Evolutionary conservation across 2,888 invertebrate genomes (phyloP).

Genomic region (Aromia moschata): DNA sequence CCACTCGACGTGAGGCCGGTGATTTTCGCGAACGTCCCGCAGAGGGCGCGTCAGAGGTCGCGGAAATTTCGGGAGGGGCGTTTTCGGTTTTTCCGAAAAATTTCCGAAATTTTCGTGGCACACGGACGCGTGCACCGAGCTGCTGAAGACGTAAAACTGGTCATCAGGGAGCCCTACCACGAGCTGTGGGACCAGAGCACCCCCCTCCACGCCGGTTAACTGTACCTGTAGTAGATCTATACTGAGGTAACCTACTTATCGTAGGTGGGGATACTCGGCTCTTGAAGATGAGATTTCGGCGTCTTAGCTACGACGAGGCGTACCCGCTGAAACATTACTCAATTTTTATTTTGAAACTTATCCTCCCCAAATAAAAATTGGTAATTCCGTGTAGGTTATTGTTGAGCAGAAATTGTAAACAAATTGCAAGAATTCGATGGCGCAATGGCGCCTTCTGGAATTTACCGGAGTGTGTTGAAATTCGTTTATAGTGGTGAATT

Average conservation of each 20-base stretch:
- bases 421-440: conserved; percentile 34
- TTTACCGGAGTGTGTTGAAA: conserved; percentile 7
- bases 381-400: conserved; percentile 36
- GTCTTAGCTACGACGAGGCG: conserved; percentile 26
- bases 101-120: conserved; percentile 20
- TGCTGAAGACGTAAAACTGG: conserved; percentile 57
- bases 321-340: conserved; percentile 19
- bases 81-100: conserved; percentile 18
- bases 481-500: not conserved
- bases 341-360: conserved; percentile 30
- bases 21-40: no score
- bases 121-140: conserved; percentile 48
- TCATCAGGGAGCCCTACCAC: conserved; percentile 58
- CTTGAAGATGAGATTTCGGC: conserved; percentile 56
- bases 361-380: conserved; percentile 32
- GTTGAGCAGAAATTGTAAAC: conserved; percentile 36
- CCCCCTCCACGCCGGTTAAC: conserved; percentile 54
- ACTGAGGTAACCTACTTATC: conserved; percentile 62
- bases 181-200: conserved; percentile 46
- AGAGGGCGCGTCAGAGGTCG: no score
- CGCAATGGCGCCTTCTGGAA: conserved; percentile 32
- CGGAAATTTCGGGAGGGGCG: not conserved
- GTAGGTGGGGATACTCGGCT: conserved; percentile 52
- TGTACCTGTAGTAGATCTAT: conserved; percentile 63
- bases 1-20: no score